These are phyloP conservation scores for Steinernema carpocapsae DNA, from an alignment of 2,888 invertebrate genomes.

Conservation along the genomic window DNA sequence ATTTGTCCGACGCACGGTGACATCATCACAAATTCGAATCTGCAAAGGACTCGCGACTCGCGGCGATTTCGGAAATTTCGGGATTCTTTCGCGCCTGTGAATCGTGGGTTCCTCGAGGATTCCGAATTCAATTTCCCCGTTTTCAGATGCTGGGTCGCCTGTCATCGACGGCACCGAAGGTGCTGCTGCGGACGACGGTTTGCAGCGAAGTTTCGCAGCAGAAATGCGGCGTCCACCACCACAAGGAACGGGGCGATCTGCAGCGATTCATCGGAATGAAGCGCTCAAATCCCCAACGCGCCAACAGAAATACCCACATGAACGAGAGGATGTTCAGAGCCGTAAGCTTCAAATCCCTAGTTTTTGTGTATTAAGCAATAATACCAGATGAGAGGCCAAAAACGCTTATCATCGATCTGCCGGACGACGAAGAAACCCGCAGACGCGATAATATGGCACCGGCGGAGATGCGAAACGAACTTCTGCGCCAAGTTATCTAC, in stretches of 20 bases:
- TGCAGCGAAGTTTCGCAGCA: constrained; percentile 4
- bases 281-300: constrained; percentile 59
- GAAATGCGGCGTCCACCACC: constrained; percentile 60
- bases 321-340: constrained; percentile 63
- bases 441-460: constrained; percentile 53
- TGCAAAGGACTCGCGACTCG: too few species aligned
- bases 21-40: constrained; percentile 3
- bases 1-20: not conserved
- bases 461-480: constrained; percentile 53
- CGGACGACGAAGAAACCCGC: constrained; percentile 57
- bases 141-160: constrained; percentile 25
- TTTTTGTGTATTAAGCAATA: not conserved
- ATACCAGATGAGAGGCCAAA: constrained; percentile 64
- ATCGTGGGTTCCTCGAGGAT: not conserved
- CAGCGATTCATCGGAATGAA: constrained; percentile 55
- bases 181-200: not conserved
- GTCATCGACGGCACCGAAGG: not conserved
- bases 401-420: constrained; percentile 60
- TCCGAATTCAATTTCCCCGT: not conserved
- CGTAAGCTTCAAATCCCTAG: too few species aligned
- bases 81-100: too few species aligned
- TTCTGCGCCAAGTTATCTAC: constrained; percentile 58
- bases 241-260: constrained; percentile 59
- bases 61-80: too few species aligned
- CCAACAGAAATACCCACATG: constrained; percentile 66